phyloP scores from a whole-genome alignment of 2,888 invertebrate genomes.

The Lomographa bimaculata region DNA sequence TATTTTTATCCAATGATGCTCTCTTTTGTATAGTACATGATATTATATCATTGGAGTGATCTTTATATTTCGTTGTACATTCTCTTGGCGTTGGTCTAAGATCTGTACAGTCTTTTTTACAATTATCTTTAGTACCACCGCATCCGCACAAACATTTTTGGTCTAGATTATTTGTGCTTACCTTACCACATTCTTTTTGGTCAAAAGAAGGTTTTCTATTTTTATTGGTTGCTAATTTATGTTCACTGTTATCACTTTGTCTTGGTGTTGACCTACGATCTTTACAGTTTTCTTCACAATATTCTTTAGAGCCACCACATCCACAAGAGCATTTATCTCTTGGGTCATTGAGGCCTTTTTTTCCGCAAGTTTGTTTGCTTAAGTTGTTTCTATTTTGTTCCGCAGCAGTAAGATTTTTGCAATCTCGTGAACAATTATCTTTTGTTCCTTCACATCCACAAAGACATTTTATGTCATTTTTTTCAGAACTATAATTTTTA shows the following conservation, averaged over 20 bases:
- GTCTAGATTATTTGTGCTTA: not conserved
- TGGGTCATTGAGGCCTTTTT: too few relatives aligned
- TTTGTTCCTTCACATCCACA: slow-evolving; percentile 10
- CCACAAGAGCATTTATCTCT: slow-evolving; percentile 8
- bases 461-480: slow-evolving; percentile 6
- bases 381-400: too few relatives aligned
- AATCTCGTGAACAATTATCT: too few relatives aligned
- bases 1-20: too few relatives aligned
- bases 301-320: slow-evolving; percentile 5
- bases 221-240: too few relatives aligned
- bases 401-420: too few relatives aligned
- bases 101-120: slow-evolving; percentile 7
- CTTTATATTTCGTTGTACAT: too few relatives aligned
- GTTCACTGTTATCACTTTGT: not conserved
- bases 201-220: not conserved
- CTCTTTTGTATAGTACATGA: too few relatives aligned
- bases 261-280: slow-evolving; percentile 3
- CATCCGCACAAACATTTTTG: slow-evolving; percentile 20
- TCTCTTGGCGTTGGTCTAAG: too few relatives aligned
- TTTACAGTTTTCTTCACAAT: not conserved
- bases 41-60: too few relatives aligned
- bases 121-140: slow-evolving; percentile 10
- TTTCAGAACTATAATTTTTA: too few relatives aligned
- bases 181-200: not conserved
- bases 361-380: too few relatives aligned